A percentile compares a stretch with the other conserved stretches of the same genome.
Evolutionary conservation across 2,113 vertebrate genomes (phyloP).

Genomic region (Podocnemis expansa): DNA sequence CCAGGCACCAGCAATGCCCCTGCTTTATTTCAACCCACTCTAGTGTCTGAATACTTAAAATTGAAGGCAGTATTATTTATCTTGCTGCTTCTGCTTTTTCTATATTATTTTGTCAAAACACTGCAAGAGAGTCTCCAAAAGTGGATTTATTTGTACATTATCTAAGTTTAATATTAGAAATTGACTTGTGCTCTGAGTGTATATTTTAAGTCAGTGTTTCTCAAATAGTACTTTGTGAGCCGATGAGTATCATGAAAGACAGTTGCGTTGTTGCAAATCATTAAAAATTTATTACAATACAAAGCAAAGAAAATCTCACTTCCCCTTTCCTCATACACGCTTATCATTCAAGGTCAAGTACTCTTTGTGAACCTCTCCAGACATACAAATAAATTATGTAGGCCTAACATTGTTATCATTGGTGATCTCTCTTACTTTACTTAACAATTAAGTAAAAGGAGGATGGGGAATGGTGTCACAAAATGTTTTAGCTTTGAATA

Average conservation of each 20-base stretch:
- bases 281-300: neutral
- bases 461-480: too few relatives aligned
- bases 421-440: neutral
- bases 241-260: neutral
- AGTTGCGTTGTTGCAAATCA: neutral
- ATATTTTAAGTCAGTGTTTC: neutral
- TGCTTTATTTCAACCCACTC: neutral
- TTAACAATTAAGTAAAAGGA: neutral
- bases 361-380: neutral
- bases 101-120: neutral
- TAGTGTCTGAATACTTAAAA: neutral
- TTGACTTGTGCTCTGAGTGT: neutral
- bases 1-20: too few relatives aligned
- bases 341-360: neutral
- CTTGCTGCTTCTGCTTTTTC: neutral
- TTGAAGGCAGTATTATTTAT: too few relatives aligned
- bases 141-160: neutral
- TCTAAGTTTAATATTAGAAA: neutral
- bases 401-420: neutral
- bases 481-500: neutral
- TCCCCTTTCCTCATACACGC: neutral
- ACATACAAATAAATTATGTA: neutral
- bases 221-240: neutral
- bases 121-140: neutral
- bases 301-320: neutral